phyloP scores from a whole-genome alignment of 2,113 vertebrate species.

The Callionymus lyra region DNA sequence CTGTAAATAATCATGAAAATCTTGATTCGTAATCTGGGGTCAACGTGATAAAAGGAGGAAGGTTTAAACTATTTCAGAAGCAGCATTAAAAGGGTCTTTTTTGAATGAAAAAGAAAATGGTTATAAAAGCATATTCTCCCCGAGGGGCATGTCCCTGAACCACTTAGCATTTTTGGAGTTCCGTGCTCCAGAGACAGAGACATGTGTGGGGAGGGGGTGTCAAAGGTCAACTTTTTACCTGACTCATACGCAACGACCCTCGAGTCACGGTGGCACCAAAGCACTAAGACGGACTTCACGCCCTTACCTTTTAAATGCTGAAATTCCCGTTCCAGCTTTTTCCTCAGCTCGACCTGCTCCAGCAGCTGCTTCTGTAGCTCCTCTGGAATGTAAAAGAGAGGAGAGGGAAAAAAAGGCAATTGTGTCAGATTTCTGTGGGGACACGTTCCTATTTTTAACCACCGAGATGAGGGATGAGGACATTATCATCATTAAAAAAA shows the following conservation, averaged over 20 bases:
- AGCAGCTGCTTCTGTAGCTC: constrained; percentile 91
- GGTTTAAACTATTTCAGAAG: constrained; percentile 1
- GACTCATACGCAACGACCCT: constrained; percentile 1
- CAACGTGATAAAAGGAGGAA: no score
- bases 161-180: constrained; percentile 12
- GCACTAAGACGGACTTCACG: constrained; percentile 5
- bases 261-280: neutral
- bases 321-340: constrained; percentile 94
- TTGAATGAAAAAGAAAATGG: no score
- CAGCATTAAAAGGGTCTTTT: constrained; percentile 5
- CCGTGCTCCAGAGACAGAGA: neutral
- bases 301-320: constrained; percentile 89
- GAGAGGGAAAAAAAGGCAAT: neutral
- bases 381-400: constrained; percentile 60
- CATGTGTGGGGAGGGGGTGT: constrained; percentile 2
- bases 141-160: constrained; percentile 15
- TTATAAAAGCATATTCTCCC: constrained; percentile 5
- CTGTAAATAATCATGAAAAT: no score
- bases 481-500: constrained; percentile 7
- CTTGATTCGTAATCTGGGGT: no score
- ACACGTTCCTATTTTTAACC: constrained; percentile 28
- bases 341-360: constrained; percentile 92
- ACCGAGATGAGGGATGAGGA: constrained; percentile 9
- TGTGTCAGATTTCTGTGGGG: constrained; percentile 8
- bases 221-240: constrained; percentile 3